A percentile compares a stretch with the other conserved stretches of the same genome.
phyloP scores from a whole-genome alignment of 2,113 vertebrate genomes.

The Trogon melanurus region DNA sequence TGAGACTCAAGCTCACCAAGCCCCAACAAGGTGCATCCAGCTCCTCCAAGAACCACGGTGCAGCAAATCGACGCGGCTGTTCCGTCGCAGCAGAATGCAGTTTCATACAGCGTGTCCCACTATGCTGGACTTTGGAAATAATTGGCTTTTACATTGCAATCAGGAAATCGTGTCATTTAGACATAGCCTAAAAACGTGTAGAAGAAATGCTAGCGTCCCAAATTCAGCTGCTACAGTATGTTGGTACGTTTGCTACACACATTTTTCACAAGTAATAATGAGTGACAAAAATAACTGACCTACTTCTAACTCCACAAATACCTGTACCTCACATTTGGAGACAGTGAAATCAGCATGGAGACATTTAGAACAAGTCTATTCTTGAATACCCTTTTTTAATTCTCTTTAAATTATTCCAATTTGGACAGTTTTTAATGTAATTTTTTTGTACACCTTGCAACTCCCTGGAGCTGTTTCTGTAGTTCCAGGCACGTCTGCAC shows the following conservation, averaged over 20 bases:
- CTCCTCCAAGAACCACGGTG: not conserved
- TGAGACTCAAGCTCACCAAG: not conserved
- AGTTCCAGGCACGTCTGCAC: not conserved
- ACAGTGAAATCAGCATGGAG: conserved; percentile 66
- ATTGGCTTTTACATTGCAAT: not conserved
- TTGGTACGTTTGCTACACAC: conserved; percentile 66
- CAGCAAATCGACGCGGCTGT: not conserved
- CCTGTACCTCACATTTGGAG: conserved; percentile 71
- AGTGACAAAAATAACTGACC: conserved; percentile 84
- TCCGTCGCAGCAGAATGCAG: not conserved
- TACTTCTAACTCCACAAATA: conserved; percentile 80
- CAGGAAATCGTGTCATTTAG: not conserved
- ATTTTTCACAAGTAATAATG: conserved; percentile 82
- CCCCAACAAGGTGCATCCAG: not conserved
- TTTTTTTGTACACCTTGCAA: conserved; percentile 35
- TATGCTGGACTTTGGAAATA: not conserved
- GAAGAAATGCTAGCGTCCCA: conserved; percentile 14
- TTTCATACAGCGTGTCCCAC: not conserved
- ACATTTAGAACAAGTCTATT: conserved; percentile 69
- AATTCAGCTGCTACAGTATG: conserved; percentile 59
- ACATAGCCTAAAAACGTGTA: not conserved
- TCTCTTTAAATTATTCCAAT: conserved; percentile 52
- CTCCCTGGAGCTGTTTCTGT: conserved; percentile 17
- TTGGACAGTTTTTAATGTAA: conserved; percentile 38
- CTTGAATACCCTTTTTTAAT: conserved; percentile 74